Percentiles rank a stretch among this genome's conserved stretches.
These are phyloP conservation scores for Leptestheria dahalacensis DNA, from an alignment of 1,140 invertebrate species.

Conservation along the genomic window DNA sequence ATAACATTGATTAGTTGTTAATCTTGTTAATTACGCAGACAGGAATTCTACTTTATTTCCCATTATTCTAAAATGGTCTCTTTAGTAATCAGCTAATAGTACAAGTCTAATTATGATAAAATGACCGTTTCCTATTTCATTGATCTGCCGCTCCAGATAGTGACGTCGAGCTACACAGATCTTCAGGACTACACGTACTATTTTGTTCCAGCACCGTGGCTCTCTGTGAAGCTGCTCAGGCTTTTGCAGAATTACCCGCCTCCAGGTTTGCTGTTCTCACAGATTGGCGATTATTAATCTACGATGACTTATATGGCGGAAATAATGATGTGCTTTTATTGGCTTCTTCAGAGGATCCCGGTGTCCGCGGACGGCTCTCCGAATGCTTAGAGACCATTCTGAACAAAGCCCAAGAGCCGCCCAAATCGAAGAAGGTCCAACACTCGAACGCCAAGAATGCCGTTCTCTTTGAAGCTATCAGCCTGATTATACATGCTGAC, in stretches of 20 bases:
- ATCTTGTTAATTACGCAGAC: no score
- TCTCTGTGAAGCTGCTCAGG: constrained; percentile 92
- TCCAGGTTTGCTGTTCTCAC: constrained; percentile 50
- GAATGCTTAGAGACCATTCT: constrained; percentile 99
- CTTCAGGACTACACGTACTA: constrained; percentile 99
- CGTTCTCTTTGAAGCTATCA: constrained; percentile 98
- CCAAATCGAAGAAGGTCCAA: constrained; percentile 99
- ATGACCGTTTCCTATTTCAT: no score
- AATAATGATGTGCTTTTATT: constrained; percentile 17
- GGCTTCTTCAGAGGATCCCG: constrained; percentile 65
- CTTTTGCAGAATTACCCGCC: constrained; percentile 97
- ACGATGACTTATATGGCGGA: background rate
- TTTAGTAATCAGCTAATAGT: no score
- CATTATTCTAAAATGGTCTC: no score
- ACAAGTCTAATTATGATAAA: no score
- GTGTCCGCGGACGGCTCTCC: constrained; percentile 81
- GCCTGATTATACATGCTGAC: constrained; percentile 98
- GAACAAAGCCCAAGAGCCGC: constrained; percentile 98
- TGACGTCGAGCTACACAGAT: constrained; percentile 94
- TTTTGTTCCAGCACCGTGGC: constrained; percentile 98
- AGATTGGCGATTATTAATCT: constrained; percentile 8
- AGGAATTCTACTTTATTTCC: constrained; percentile 18
- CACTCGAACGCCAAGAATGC: constrained; percentile 99
- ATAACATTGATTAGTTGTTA: no score
- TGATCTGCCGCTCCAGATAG: constrained; percentile 48